Percentiles rank a stretch among this genome's conserved stretches.
Conservation (phyloP, 2,888 invertebrate genomes). For the Blera fallax region DNA sequence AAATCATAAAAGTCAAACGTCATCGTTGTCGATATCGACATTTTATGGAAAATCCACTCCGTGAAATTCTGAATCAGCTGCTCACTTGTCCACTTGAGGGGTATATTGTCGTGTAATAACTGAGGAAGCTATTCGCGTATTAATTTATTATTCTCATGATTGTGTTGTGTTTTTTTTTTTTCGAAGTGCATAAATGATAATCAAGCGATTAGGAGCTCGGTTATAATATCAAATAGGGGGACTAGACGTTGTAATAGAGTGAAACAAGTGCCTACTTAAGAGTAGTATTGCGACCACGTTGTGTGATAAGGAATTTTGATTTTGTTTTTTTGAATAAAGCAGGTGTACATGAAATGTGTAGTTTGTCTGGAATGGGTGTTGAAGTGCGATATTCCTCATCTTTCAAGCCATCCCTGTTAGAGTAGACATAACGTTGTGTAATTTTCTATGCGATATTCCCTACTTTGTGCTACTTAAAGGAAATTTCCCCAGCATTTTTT, state of each 20-base stretch:
- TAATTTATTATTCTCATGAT: constrained; percentile 19
- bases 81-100: constrained; percentile 25
- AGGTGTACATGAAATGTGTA: too few relatives aligned
- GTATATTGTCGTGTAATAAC: constrained; percentile 43
- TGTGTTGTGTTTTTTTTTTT: background rate
- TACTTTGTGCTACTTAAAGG: too few relatives aligned
- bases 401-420: too few relatives aligned
- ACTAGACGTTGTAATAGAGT: background rate
- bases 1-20: constrained; percentile 18
- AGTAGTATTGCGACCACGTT: background rate
- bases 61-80: constrained; percentile 42
- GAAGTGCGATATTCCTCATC: too few relatives aligned
- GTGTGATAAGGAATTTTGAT: constrained; percentile 18
- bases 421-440: too few relatives aligned
- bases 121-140: constrained; percentile 3
- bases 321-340: too few relatives aligned
- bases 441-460: too few relatives aligned
- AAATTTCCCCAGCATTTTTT: too few relatives aligned
- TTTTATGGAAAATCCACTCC: constrained; percentile 42
- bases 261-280: background rate
- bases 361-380: too few relatives aligned
- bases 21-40: background rate
- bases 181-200: background rate
- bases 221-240: background rate
- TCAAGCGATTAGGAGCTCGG: constrained; percentile 10